Base-by-base conservation (phyloP, 2,797 vertebrate genomes). In the Falco concolor region DNA sequence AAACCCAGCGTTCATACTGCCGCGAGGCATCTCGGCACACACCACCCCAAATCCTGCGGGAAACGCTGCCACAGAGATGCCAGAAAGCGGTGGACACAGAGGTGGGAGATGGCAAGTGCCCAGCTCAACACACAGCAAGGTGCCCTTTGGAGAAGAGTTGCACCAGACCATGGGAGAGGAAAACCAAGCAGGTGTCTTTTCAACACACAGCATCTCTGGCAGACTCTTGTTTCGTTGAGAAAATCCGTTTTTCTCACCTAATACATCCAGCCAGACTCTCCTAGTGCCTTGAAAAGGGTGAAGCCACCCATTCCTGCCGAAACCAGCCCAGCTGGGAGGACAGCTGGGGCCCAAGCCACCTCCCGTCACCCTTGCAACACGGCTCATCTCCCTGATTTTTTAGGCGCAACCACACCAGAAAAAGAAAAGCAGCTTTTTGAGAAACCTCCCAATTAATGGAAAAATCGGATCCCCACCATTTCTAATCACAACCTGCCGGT, bases 21-120 rank as follows among this genome's bases (percentile, higher is more conserved):
- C 3, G 3, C 2, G 2, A 67, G 64, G 53, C 0, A 0, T 44
- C 70, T 2, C 0, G 1, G 85, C 49, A 54, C 23, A 3, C 36
- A 16, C 0, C 8, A 4, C 27, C 75, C 23, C 14, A 25, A 59
- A 76, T 61, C 81, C 90, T 18, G 21, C 21, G 12, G 74, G 52
- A 38, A 92, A 59, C 0, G 7, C 1, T 15, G 34, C 22, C 60
- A 22, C 6, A 2, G 17, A 56, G 54, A 36, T 3, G 25, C 5
- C 12, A 13, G 83, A 17, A 60, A 64, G 83, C 10, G 12, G 87
- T 1, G 4, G 56, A 53, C 3, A 6, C 3, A 30, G 56, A 87
- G 61, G 23, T 67, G 78, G 78, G 53, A 72, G 53, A 22, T 8
- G 42, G 6, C 24, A 22, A 22, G 44, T 6, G 30, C 56, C 59